phyloP scores from a whole-genome alignment of 1,140 invertebrate genomes.

The Sitophilus oryzae region DNA sequence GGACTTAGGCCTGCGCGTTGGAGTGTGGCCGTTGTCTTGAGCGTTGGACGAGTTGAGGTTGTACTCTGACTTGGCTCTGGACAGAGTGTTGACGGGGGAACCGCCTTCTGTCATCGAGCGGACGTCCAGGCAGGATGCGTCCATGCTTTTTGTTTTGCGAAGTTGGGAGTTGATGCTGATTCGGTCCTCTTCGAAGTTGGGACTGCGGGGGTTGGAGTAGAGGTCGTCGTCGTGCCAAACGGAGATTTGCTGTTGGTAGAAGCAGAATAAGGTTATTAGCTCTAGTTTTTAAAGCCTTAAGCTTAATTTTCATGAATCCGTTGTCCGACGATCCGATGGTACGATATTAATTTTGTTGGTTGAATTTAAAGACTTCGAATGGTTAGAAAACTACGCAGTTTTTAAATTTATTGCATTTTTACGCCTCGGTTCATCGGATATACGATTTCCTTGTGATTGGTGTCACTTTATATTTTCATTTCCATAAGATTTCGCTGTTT shows the following conservation, averaged over 20 bases:
- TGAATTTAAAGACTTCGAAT: too few relatives aligned
- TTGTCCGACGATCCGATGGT: too few relatives aligned
- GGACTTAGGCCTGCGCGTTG: conserved; percentile 61
- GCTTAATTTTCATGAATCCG: too few relatives aligned
- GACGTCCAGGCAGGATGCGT: conserved; percentile 78
- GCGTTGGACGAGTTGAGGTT: conserved; percentile 63
- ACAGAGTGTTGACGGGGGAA: conserved; percentile 54
- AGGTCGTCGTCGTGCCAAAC: conserved; percentile 73
- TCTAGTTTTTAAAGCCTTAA: too few relatives aligned
- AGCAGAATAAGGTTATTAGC: conserved; percentile 24
- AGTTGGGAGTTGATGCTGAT: conserved; percentile 64
- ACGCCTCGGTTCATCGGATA: too few relatives aligned
- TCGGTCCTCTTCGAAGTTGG: conserved; percentile 53
- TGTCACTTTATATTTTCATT: too few relatives aligned
- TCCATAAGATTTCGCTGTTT: too few relatives aligned
- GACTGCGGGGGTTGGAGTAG: conserved; percentile 57
- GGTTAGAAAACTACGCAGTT: too few relatives aligned
- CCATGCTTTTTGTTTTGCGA: conserved; percentile 81
- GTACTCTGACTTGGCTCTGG: conserved; percentile 79
- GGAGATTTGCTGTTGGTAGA: conserved; percentile 70
- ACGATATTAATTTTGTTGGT: too few relatives aligned
- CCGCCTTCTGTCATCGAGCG: conserved; percentile 60
- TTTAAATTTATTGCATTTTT: too few relatives aligned
- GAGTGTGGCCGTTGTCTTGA: conserved; percentile 47
- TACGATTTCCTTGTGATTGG: too few relatives aligned